Conservation (phyloP, 2,888 invertebrate species). For the Agrochola lota region DNA sequence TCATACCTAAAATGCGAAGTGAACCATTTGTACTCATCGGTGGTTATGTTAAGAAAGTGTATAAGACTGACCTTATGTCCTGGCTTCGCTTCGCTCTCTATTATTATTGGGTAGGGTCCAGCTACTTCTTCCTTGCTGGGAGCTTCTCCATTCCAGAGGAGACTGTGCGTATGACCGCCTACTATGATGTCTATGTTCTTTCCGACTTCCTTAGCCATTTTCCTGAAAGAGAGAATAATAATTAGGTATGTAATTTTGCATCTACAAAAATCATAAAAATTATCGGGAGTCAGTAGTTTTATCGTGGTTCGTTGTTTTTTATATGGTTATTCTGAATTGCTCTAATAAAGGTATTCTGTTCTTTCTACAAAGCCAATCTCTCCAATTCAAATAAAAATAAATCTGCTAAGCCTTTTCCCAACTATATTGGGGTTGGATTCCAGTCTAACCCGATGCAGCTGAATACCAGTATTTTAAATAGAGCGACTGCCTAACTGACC, state of each 20-base stretch:
- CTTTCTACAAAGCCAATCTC: neutral
- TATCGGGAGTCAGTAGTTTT: neutral
- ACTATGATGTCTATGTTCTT: conserved; percentile 94
- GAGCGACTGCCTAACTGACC: no score
- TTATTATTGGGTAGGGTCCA: conserved; percentile 93
- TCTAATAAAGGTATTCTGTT: neutral
- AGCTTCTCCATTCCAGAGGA: conserved; percentile 92
- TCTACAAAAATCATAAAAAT: neutral
- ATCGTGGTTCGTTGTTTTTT: no score
- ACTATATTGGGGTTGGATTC: no score
- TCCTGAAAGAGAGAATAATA: conserved; percentile 70
- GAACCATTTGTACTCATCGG: no score
- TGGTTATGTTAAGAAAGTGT: no score
- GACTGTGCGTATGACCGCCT: conserved; percentile 95
- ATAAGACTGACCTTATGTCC: conserved; percentile 78
- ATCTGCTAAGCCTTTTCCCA: no score
- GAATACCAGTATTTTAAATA: no score
- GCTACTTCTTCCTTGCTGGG: conserved; percentile 89
- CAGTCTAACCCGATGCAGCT: no score
- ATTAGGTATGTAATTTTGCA: neutral
- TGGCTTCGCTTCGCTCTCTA: conserved; percentile 72
- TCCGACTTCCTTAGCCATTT: conserved; percentile 92
- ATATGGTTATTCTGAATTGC: neutral
- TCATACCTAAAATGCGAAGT: no score
- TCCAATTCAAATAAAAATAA: no score